A percentile compares a stretch with the other conserved stretches of the same genome.
Evolutionary conservation across 2,113 vertebrate genomes (phyloP).

Genomic region (Ictalurus punctatus): DNA sequence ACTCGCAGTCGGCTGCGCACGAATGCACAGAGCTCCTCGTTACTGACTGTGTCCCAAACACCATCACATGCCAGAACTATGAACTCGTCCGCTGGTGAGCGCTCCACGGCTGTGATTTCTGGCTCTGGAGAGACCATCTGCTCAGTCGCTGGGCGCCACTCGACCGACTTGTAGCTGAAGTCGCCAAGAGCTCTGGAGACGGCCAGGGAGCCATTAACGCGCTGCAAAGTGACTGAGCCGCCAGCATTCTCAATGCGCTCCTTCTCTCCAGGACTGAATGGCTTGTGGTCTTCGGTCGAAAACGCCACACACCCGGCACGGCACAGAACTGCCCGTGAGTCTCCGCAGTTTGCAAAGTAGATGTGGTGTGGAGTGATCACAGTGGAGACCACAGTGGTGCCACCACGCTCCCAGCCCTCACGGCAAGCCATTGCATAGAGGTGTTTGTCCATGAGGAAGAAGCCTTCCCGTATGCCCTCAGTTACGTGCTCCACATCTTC

Average conservation of each 20-base stretch:
- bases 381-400: constrained; percentile 74
- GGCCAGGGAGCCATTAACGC: constrained; percentile 81
- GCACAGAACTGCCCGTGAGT: constrained; percentile 78
- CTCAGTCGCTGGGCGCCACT: constrained; percentile 70
- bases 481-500: constrained; percentile 69
- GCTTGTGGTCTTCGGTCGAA: constrained; percentile 82
- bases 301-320: constrained; percentile 73
- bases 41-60: constrained; percentile 79
- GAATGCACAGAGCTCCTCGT: constrained; percentile 74
- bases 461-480: constrained; percentile 69
- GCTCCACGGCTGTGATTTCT: constrained; percentile 75
- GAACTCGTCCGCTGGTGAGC: constrained; percentile 77
- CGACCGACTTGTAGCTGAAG: constrained; percentile 79
- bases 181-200: constrained; percentile 81
- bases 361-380: constrained; percentile 76
- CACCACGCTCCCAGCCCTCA: constrained; percentile 75
- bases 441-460: constrained; percentile 75
- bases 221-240: constrained; percentile 73
- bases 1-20: constrained; percentile 75
- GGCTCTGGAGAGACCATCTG: constrained; percentile 83
- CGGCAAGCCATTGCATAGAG: constrained; percentile 70
- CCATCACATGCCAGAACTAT: constrained; percentile 81
- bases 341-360: constrained; percentile 80
- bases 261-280: constrained; percentile 75
- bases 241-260: constrained; percentile 79